Evolutionary conservation across 1,140 invertebrate genomes (phyloP), one percentile per base, ranked within the genome.

Genomic region (Heterodera schachtii): DNA sequence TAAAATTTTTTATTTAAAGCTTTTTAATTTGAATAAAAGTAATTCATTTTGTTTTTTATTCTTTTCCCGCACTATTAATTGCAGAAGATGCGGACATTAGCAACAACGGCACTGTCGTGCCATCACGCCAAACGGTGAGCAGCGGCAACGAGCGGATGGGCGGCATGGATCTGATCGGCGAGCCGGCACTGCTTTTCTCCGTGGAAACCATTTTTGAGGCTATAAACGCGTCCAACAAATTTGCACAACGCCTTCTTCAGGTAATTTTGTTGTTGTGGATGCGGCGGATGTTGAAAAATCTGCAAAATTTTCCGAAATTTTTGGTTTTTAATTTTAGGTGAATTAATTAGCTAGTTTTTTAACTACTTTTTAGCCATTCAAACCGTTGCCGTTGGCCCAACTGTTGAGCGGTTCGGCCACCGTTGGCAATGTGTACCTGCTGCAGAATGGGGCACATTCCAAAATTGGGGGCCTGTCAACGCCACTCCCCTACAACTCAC

Each of bases 181-280:
- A 85, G 46, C 69, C 69, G 21, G 43, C 64, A 8, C 47, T 87
- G 13, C 73, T 86, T 8, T 86, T 86, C 66, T 69, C 85, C 47
- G 19, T 80, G 6, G 83, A 82, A 52, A 78, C 69, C 13, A 76
- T 88, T 64, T 79, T 75, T 31, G 86, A 86, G 47, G 85, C 85
- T 9, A 69, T 86, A 41, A 87, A 87, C 21, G 83, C 86, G 79
- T 86, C 84, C 46, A 87, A 85, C 83, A 86, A 87, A 57, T 73
- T 80, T 21, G 75, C 78, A 16, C 70, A 80, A 66, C 41, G 78
- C 3, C 82, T 83, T 77, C 73, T 83, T 47, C 71, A 78, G 64
- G 77, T 78, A 6, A 31, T 31, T 31, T 31, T 31, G 31, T 31
- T 31, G 31, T 31, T 31, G 31, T 31, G 31, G 31, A 31, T 31